Evolutionary conservation across 2,888 invertebrate species (phyloP).

Genomic region (Pristionchus japonicus): DNA sequence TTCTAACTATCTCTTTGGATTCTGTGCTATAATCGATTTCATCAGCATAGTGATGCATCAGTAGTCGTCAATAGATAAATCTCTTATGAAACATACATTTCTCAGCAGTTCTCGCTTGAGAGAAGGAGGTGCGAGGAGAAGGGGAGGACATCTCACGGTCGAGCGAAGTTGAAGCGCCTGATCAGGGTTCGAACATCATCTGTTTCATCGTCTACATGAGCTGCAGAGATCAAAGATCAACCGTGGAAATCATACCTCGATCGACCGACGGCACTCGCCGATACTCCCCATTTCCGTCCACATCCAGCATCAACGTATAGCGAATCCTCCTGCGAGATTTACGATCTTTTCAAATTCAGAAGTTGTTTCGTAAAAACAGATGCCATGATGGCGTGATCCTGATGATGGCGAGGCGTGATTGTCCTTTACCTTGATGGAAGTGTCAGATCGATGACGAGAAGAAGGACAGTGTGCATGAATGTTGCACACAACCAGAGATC

Average conservation of each 20-base stretch:
- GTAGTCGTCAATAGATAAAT: too few relatives aligned
- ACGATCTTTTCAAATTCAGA: too few relatives aligned
- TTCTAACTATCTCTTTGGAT: too few relatives aligned
- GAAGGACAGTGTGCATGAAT: constrained; percentile 65
- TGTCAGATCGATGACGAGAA: constrained; percentile 53
- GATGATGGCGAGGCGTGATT: too few relatives aligned
- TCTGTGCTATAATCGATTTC: background rate
- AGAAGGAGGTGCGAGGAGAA: constrained; percentile 17
- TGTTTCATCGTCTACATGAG: too few relatives aligned
- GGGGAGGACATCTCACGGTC: constrained; percentile 34
- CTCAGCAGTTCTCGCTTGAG: constrained; percentile 42
- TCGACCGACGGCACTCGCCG: background rate
- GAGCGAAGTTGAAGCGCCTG: constrained; percentile 10
- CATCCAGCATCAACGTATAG: constrained; percentile 63
- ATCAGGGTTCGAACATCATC: too few relatives aligned
- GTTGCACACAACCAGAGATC: constrained; percentile 72
- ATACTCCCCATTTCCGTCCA: constrained; percentile 52
- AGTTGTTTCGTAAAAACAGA: too few relatives aligned
- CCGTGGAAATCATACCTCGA: background rate
- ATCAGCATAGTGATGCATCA: too few relatives aligned
- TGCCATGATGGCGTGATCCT: too few relatives aligned
- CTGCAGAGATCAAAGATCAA: background rate
- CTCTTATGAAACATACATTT: background rate
- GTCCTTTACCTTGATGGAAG: constrained; percentile 47
- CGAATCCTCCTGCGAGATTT: constrained; percentile 56